Base-by-base conservation (phyloP, 2,797 vertebrate genomes). In the Microctenopoma lineatum region DNA sequence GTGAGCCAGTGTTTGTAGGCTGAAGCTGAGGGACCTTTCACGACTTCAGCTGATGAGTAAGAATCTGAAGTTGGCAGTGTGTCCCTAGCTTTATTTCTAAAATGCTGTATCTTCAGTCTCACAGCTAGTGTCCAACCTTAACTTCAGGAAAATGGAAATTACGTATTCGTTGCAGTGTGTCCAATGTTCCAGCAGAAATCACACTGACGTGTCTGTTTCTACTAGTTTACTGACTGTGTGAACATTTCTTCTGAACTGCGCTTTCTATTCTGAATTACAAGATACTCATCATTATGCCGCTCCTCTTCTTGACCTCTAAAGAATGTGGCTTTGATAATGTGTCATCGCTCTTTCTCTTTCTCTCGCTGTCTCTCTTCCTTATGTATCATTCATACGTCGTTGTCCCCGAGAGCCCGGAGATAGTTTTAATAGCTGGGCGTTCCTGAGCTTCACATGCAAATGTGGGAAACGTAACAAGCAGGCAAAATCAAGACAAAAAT, bases 11-110 rank as follows among this genome's bases (percentile, higher is more conserved):
- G 66, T 64, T 79, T 62, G 76, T 77, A 41, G 81, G 80, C 67
- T 63, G 67, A 48, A 68, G 65, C 84, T 6, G 66, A 81, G 79
- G 67, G 85, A 87, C 87, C 79, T 87, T 88, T 90, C 87, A 90
- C 70, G 72, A 89, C 79, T 86, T 46, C 59, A 72, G 66, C 66
- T 29, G 73, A 78, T 77, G 84, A 87, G 83, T 84, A 79, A 78
- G 80, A 77, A 72, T 62, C 68, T 67, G 62, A 81, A 71, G 60
- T 73, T 66, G 85, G 84, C 83, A 44, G 66, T 55, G 4, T 54
- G 67, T 85, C 76, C 81, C 62, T 0, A 73, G 71, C 44, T 80
- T 81, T 86, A 76, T 89, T 87, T 75, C 75, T 50, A 85, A 64
- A 63, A 27, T 5, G 42, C 53, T 34, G 46, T 59, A 50, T 73